phyloP scores from a whole-genome alignment of 37 sponge, comb jelly and placozoan genomes.

The Hexactinellida sp. region DNA sequence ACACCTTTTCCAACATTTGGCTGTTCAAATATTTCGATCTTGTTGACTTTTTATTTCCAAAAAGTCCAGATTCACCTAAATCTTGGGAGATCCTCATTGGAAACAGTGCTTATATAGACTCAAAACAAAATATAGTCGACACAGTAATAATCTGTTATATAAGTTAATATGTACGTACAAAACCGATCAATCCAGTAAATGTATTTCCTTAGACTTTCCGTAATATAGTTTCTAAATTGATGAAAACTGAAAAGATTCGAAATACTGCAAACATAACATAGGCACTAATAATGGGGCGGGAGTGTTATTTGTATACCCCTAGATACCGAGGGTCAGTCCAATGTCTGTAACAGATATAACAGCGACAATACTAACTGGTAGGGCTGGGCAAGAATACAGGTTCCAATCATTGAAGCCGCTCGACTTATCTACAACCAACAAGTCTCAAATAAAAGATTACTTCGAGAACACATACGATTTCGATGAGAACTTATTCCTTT shows the following conservation, averaged over 20 bases:
- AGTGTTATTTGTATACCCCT: not conserved
- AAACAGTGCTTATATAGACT: too few relatives aligned
- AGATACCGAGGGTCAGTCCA: not conserved
- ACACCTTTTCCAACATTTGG: too few relatives aligned
- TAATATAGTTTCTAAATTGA: not conserved
- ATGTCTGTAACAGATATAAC: not conserved
- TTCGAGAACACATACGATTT: conserved; percentile 66
- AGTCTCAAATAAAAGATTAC: conserved; percentile 45
- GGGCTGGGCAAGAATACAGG: not conserved
- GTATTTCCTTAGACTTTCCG: not conserved
- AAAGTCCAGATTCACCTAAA: too few relatives aligned
- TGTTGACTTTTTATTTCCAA: too few relatives aligned
- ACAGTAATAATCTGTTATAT: too few relatives aligned
- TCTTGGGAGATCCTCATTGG: too few relatives aligned
- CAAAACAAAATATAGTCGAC: too few relatives aligned
- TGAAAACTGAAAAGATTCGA: not conserved
- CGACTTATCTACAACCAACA: not conserved
- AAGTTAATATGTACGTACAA: too few relatives aligned
- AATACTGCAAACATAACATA: not conserved
- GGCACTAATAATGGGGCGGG: not conserved
- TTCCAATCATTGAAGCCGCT: conserved; percentile 1
- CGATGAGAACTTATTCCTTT: conserved; percentile 49
- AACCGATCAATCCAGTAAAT: too few relatives aligned
- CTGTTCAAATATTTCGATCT: too few relatives aligned
- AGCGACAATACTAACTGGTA: not conserved